Base-by-base conservation (phyloP, 1,140 invertebrate species). In the Stegodyphus mimosarum region DNA sequence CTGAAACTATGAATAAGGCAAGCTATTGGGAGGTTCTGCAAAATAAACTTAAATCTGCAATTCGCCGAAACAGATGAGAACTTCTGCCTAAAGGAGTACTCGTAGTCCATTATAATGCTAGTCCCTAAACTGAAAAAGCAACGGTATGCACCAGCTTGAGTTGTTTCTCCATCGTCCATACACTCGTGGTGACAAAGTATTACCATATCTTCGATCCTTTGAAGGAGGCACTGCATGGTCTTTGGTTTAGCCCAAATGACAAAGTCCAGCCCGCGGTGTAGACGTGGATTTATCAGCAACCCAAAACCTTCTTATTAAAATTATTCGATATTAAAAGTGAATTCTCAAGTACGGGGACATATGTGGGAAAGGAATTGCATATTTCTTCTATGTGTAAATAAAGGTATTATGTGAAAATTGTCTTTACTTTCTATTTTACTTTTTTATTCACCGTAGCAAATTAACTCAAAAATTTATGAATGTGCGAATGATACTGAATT, bases 261-360 rank as follows among this genome's bases (percentile, higher is more conserved):
- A 17, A 71, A 17, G 2, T 71, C 33, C 49, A 50, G 18, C 2
- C 1, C 2, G 18, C 10, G 49, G 18, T 48, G 18, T 48, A 71
- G 17, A 50, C 13, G 33, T 50, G 6, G 69, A 1, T 71, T 71
- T 71, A 17, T 71, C 17, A 71, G 69, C 69, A 71, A 71, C 2
- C 69, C 33, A 71, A 71, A 71, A 71, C 17, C 69, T 71, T 71
- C 69, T 33, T n/a, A n/a, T n/a, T n/a, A n/a, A n/a, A n/a, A 33
- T 33, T 33, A 3, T 3, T 1, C 33, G 33, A 33, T 33, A 33
- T 33, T 33, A 33, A 33, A 33, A 33, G 33, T 33, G 33, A 33
- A 33, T 33, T 33, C 1, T 33, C 33, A 1, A 1, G 33, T 33
- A 33, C 1, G 33, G 33, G 3, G 33, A 33, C 3, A 33, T 33